Evolutionary conservation across 1,140 invertebrate species (phyloP), one percentile per base, ranked within the genome.

Genomic region (Gonioctena quinquepunctata): DNA sequence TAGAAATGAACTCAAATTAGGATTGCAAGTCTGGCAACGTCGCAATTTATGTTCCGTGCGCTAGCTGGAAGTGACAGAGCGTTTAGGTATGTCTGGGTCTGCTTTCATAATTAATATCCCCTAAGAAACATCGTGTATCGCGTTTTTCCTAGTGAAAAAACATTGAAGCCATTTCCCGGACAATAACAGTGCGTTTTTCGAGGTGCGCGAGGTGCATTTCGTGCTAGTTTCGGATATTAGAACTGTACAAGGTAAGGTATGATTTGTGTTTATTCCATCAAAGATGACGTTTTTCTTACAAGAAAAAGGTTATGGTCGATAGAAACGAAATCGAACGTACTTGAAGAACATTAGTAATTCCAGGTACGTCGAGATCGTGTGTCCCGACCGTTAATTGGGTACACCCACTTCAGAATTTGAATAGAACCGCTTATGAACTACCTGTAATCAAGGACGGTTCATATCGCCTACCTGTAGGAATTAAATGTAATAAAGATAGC

Each of bases 391-490:
- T 57, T 57, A 22, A 23, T 57, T 21, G 21, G 54, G 54, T 21
- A 57, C 54, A 25, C 54, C 54, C 54, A 57, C 54, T 57, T 13
- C 22, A 13, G 16, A 25, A 25, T 23, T 57, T 23, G 54, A 13
- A 23, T 23, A 57, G 54, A 42, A 42, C 16, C 11, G 33, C 33
- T 13, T 13, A 23, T 57, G 54, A 57, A 57, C 54, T 57, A 57
- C 54, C 54, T 57, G 54, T 57, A 22, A 22, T 22, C 54, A 57
- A 57, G 54, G 54, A 57, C 54, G 25, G 8, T 57, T 57, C 25
- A 7, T 21, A 57, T 21, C 22, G 13, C 33, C 33, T 42, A 57
- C 54, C 54, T 57, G 54, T 57, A 57, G 54, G 54, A 57, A 57
- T 57, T 57, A n/a, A 57, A 57, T 42, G 33, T 42, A 42, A 42